Percentiles rank a stretch among this genome's conserved stretches.
phyloP scores from a whole-genome alignment of 2,888 invertebrate genomes.

The Caenorhabditis becei region DNA sequence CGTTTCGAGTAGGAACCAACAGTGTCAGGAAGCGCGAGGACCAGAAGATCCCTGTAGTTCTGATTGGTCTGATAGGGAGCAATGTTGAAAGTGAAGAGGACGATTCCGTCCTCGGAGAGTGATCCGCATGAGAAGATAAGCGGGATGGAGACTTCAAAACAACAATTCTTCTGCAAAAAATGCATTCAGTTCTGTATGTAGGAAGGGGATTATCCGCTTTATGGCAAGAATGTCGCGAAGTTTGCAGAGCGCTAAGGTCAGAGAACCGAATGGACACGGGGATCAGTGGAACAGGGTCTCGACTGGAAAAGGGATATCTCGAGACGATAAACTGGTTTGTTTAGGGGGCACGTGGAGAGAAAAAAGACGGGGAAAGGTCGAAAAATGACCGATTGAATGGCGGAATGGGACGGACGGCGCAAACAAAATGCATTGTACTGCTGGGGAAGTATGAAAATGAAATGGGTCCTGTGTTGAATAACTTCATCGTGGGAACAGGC shows the following conservation, averaged over 20 bases:
- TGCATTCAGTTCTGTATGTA: not conserved
- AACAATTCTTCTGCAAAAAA: conserved; percentile 36
- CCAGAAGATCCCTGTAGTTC: conserved; percentile 49
- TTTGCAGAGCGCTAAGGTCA: conserved; percentile 1
- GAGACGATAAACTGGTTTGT: not conserved
- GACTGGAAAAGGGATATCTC: not conserved
- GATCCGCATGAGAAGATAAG: conserved; percentile 51
- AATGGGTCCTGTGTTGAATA: not conserved
- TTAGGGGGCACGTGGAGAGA: not conserved
- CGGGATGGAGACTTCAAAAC: conserved; percentile 48
- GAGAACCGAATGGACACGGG: not conserved
- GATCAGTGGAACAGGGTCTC: conserved; percentile 1
- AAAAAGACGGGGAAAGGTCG: not conserved
- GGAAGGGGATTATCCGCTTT: conserved; percentile 18
- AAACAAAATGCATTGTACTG: not conserved
- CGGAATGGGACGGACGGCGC: not conserved
- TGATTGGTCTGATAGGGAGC: conserved; percentile 48
- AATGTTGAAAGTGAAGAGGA: conserved; percentile 53
- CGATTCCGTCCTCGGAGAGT: conserved; percentile 44
- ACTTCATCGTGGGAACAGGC: not conserved
- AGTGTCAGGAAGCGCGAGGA: conserved; percentile 48
- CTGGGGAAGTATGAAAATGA: not conserved
- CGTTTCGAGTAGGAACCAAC: not conserved
- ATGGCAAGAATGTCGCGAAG: conserved; percentile 3
- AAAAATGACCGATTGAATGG: not conserved